These are phyloP conservation scores for Fistularia tabacaria DNA, from an alignment of 2,797 vertebrate genomes.

Conservation along the genomic window DNA sequence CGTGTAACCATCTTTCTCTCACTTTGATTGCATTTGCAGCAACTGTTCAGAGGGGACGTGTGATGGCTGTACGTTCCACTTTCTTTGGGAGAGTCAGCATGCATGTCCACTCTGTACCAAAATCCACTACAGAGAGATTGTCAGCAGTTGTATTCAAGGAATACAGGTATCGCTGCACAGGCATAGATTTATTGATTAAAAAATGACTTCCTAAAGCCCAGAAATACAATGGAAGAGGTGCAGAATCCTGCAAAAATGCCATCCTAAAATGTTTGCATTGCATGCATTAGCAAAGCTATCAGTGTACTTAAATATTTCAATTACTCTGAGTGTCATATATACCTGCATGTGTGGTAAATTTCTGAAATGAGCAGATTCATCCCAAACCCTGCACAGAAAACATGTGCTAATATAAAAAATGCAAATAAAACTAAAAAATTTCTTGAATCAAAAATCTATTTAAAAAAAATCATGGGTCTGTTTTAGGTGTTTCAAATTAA, in stretches of 20 bases:
- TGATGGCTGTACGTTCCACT: slow-evolving; percentile 91
- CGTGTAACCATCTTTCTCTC: slow-evolving; percentile 1
- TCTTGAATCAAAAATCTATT: no score
- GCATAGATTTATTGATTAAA: background rate
- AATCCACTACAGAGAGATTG: slow-evolving; percentile 83
- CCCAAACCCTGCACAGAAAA: no score
- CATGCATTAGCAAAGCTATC: no score
- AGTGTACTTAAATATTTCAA: no score
- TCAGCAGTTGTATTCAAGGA: slow-evolving; percentile 84
- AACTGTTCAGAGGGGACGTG: slow-evolving; percentile 92
- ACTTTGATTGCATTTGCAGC: slow-evolving; percentile 59
- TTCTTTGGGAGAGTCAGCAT: slow-evolving; percentile 84
- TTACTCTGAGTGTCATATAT: no score
- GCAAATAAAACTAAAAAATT: no score
- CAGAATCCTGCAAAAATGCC: background rate
- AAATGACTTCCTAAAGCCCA: background rate
- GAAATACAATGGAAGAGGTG: slow-evolving; percentile 5
- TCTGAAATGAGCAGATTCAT: no score
- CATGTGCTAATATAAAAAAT: no score
- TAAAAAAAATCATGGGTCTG: no score
- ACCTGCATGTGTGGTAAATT: no score
- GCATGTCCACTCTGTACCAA: slow-evolving; percentile 89
- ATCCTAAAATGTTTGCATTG: no score
- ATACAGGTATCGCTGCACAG: slow-evolving; percentile 79
- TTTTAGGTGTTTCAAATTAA: no score